Base-by-base conservation (phyloP, 2,113 vertebrate genomes). In the Prochilodus magdalenae region DNA sequence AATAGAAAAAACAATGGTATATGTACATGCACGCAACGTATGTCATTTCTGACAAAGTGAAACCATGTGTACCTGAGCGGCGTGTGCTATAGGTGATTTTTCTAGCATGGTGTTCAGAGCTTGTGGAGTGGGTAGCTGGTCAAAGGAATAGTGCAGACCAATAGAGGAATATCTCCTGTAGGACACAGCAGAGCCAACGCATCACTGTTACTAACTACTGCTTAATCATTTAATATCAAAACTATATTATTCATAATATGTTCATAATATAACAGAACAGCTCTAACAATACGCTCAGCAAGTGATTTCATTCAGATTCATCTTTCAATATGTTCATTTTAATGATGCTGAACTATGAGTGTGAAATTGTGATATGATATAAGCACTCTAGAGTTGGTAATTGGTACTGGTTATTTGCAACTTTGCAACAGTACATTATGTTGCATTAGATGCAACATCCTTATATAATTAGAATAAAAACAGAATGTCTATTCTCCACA, bases 81-180 rank as follows among this genome's bases (percentile, higher is more conserved):
- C 94, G 16, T 93, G 90, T 70, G 83, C 69, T 0, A 96, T 95
- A 79, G 95, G 95, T 0, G 96, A 96, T 86, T 77, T 89, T 80
- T 90, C 89, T 16, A 96, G 87, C 96, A 96, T 96, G 24, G 89
- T 55, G 15, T 87, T 88, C 89, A 96, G 83, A 0, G 93, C 93
- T 27, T 95, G 89, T 0, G 89, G 81, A 0, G 77, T 22, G 7
- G 96, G 96, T 36, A 95, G 91, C 75, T 89, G 91, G 70, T 94
- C 92, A 0, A 92, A 95, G 2, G 90, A 93, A 86, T 94, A 97
- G 36, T 91, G 88, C 29, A 96, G 69, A 1, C 95, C 94, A 53
- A 95, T 90, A 60, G 93, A 93, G 47, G 81, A 76, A 84, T 95
- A 96, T 76, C 94, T 91, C 95, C 96, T 96, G 84, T 0, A 85